These are phyloP conservation scores for Spodoptera litura DNA, from an alignment of 1,140 invertebrate genomes.

Conservation along the genomic window DNA sequence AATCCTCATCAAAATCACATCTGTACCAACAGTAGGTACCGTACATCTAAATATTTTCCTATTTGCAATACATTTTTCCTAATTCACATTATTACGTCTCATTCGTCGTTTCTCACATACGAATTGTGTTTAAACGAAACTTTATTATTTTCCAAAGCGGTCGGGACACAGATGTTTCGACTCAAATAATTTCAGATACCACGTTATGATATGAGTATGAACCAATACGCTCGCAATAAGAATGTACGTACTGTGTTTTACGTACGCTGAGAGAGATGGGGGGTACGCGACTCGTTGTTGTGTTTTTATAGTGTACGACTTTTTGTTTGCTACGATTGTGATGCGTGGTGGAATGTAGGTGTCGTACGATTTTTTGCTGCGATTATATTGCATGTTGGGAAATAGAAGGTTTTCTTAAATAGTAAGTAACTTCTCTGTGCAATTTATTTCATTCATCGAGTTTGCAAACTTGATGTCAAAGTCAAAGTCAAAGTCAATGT, in stretches of 20 bases:
- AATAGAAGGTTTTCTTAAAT: too few relatives aligned
- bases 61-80: slow-evolving; percentile 78
- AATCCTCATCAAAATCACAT: slow-evolving; percentile 11
- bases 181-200: slow-evolving; percentile 75
- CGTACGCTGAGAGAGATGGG: slow-evolving; percentile 62
- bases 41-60: slow-evolving; percentile 53
- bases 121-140: slow-evolving; percentile 81
- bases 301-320: slow-evolving; percentile 40
- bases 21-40: background rate
- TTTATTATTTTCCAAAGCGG: slow-evolving; percentile 81
- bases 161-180: slow-evolving; percentile 69
- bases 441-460: too few relatives aligned
- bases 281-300: slow-evolving; percentile 44
- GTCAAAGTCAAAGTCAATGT: too few relatives aligned
- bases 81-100: slow-evolving; percentile 81
- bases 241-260: slow-evolving; percentile 63
- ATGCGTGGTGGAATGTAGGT: too few relatives aligned
- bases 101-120: slow-evolving; percentile 81
- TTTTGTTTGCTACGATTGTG: background rate
- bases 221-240: slow-evolving; percentile 67
- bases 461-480: too few relatives aligned
- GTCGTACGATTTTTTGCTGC: background rate
- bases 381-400: too few relatives aligned
- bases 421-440: too few relatives aligned
- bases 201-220: slow-evolving; percentile 57